Evolutionary conservation across 2,888 invertebrate genomes (phyloP).

Genomic region (Spodoptera exigua): DNA sequence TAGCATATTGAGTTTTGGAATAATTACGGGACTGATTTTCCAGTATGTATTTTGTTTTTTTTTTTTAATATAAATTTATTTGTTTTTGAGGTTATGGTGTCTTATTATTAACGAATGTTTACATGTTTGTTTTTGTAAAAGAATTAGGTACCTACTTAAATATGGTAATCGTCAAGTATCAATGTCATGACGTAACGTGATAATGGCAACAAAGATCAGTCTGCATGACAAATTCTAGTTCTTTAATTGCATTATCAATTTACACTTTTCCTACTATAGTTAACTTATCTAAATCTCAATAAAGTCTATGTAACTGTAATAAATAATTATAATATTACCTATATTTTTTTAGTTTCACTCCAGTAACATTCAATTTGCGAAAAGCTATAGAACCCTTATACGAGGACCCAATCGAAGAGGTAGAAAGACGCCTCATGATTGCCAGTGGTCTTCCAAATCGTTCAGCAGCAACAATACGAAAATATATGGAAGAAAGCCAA

Average conservation of each 20-base stretch:
- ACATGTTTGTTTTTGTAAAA: too few relatives aligned
- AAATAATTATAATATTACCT: too few relatives aligned
- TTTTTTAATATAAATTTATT: not conserved
- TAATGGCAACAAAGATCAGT: too few relatives aligned
- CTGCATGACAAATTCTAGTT: too few relatives aligned
- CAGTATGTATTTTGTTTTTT: constrained; percentile 77
- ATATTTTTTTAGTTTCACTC: constrained; percentile 69
- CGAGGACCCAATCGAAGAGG: constrained; percentile 81
- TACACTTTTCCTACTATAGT: too few relatives aligned
- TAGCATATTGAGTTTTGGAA: constrained; percentile 80
- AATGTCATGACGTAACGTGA: too few relatives aligned
- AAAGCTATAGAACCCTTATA: constrained; percentile 71
- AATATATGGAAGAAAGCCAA: constrained; percentile 66
- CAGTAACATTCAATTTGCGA: constrained; percentile 69
- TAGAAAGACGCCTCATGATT: constrained; percentile 80
- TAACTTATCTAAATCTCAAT: too few relatives aligned
- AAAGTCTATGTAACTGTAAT: too few relatives aligned
- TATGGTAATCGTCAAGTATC: too few relatives aligned
- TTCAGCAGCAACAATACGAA: constrained; percentile 67
- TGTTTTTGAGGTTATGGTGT: constrained; percentile 62
- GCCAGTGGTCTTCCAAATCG: constrained; percentile 73
- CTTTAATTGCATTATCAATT: too few relatives aligned
- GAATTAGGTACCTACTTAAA: too few relatives aligned
- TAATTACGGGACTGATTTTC: constrained; percentile 78
- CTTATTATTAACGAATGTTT: too few relatives aligned